Evolutionary conservation across 2,113 vertebrate species (phyloP).

Genomic region (Rousettus leschenaultii): DNA sequence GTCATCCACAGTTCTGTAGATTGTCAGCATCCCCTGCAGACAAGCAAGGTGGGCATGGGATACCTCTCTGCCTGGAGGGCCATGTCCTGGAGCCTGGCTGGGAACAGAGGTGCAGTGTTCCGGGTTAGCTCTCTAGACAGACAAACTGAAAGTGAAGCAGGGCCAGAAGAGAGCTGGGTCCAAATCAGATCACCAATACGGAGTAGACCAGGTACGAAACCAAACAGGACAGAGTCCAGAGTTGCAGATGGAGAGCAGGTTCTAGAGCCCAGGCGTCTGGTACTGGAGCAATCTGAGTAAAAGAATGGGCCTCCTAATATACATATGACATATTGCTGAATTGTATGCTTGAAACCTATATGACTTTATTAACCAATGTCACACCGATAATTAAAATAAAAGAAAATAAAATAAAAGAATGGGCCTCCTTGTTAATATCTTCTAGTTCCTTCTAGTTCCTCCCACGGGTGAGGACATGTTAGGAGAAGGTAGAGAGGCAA

Average conservation of each 20-base stretch:
- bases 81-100: background rate
- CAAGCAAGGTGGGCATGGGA: background rate
- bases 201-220: background rate
- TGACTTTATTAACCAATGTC: too few species aligned
- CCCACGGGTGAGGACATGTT: background rate
- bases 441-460: background rate
- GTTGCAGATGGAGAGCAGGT: background rate
- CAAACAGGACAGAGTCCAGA: background rate
- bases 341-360: too few species aligned
- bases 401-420: too few species aligned
- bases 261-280: background rate
- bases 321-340: too few species aligned
- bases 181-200: background rate
- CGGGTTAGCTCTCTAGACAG: background rate
- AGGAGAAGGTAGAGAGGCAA: background rate
- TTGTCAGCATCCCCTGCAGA: background rate
- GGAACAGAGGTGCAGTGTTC: background rate
- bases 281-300: background rate
- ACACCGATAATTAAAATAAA: too few species aligned
- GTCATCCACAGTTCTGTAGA: background rate
- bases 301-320: background rate
- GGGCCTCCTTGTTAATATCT: background rate
- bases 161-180: background rate
- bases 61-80: background rate
- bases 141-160: background rate